phyloP scores from a whole-genome alignment of 2,113 vertebrate genomes.

The Pluvianellus socialis region DNA sequence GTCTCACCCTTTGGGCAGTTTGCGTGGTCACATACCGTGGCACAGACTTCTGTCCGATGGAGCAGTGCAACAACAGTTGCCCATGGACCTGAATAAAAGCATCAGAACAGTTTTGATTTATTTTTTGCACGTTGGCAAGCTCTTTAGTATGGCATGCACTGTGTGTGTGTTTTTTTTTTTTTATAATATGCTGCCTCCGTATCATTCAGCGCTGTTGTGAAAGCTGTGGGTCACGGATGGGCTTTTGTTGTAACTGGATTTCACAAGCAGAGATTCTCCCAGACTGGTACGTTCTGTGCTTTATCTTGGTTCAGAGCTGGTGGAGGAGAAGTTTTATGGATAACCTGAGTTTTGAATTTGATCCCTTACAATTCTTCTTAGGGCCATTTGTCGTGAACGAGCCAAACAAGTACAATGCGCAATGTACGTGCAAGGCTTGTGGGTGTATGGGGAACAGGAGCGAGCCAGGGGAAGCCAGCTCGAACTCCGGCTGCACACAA shows the following conservation, averaged over 20 bases:
- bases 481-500: too few species aligned
- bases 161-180: not conserved
- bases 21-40: not conserved
- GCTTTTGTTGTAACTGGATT: not conserved
- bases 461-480: not conserved
- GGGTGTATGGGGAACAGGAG: not conserved
- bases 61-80: not conserved
- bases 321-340: not conserved
- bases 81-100: not conserved
- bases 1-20: not conserved
- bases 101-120: not conserved
- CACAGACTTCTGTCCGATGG: fast-evolving
- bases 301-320: not conserved
- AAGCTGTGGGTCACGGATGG: not conserved
- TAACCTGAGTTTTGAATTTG: not conserved
- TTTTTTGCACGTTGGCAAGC: fast-evolving
- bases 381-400: not conserved
- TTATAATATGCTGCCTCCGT: not conserved
- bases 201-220: not conserved
- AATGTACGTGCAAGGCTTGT: too few species aligned
- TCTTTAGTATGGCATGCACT: not conserved
- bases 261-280: not conserved
- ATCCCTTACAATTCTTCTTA: not conserved
- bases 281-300: fast-evolving
- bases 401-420: not conserved